These are phyloP conservation scores for Batillaria attramentaria DNA, from an alignment of 1,140 invertebrate genomes.

Conservation along the genomic window DNA sequence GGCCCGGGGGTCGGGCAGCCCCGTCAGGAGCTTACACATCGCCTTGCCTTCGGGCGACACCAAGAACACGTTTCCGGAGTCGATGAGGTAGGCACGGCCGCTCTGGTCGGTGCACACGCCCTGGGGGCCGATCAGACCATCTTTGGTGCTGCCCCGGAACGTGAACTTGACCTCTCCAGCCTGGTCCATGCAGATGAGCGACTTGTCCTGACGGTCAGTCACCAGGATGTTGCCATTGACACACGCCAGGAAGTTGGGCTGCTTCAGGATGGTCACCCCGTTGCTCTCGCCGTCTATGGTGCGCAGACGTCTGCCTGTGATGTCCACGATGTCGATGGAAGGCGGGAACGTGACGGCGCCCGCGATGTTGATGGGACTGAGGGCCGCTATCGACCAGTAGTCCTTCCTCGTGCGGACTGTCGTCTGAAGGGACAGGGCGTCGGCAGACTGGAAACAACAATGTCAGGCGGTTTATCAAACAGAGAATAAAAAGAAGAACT, in stretches of 20 bases:
- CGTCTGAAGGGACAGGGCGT: too few relatives aligned
- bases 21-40: slow-evolving; percentile 25
- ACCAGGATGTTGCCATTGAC: slow-evolving; percentile 31
- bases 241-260: slow-evolving; percentile 20
- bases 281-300: slow-evolving; percentile 24
- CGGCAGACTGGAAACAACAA: too few relatives aligned
- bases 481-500: too few relatives aligned
- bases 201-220: slow-evolving; percentile 19
- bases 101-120: slow-evolving; percentile 19
- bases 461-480: too few relatives aligned
- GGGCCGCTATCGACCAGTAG: slow-evolving; percentile 34
- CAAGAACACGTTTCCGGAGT: slow-evolving; percentile 10
- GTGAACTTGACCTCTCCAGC: slow-evolving; percentile 16
- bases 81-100: slow-evolving; percentile 23
- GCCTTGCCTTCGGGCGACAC: slow-evolving; percentile 27
- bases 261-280: slow-evolving; percentile 20
- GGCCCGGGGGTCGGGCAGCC: slow-evolving; percentile 14
- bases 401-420: too few relatives aligned
- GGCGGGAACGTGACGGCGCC: slow-evolving; percentile 32
- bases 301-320: slow-evolving; percentile 25
- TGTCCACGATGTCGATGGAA: slow-evolving; percentile 37
- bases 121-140: background rate
- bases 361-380: slow-evolving; percentile 37
- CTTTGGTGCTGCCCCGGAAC: background rate
- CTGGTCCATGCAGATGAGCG: slow-evolving; percentile 26